These are phyloP conservation scores for Eubucco bourcierii DNA, from an alignment of 2,113 vertebrate genomes.

Conservation along the genomic window DNA sequence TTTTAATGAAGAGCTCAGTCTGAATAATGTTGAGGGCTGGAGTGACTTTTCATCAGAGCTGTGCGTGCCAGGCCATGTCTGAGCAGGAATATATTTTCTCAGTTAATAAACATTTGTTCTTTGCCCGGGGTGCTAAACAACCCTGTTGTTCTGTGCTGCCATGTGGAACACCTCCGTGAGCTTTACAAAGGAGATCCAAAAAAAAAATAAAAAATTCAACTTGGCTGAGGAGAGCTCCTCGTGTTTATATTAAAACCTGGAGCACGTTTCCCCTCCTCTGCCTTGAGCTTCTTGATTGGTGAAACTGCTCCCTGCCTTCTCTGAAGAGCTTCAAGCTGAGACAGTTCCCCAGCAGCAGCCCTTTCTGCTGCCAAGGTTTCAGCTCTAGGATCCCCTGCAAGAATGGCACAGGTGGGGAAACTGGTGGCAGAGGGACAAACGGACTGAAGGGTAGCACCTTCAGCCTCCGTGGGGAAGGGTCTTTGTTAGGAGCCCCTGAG, in stretches of 20 bases:
- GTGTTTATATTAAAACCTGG: conserved; percentile 4
- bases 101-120: conserved; percentile 48
- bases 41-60: conserved; percentile 12
- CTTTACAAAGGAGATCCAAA: conserved; percentile 1
- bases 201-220: not conserved
- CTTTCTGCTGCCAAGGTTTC: fast-evolving
- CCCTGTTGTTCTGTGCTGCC: conserved; percentile 15
- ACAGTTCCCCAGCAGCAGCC: not conserved
- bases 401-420: fast-evolving
- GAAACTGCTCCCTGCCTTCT: not conserved
- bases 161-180: conserved; percentile 2
- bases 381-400: not conserved
- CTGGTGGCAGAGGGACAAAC: not conserved
- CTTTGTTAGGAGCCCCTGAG: not conserved
- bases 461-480: not conserved
- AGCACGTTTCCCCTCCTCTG: not conserved
- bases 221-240: not conserved
- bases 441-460: fast-evolving
- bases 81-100: conserved; percentile 35
- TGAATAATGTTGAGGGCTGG: not conserved
- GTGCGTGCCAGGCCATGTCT: conserved; percentile 34
- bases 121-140: conserved; percentile 42
- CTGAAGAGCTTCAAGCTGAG: not conserved
- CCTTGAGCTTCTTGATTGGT: not conserved
- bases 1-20: not conserved